Conservation (phyloP, 30 jellyfish, hydroid and myxozoan genomes). For the Cassiopea xamachana region DNA sequence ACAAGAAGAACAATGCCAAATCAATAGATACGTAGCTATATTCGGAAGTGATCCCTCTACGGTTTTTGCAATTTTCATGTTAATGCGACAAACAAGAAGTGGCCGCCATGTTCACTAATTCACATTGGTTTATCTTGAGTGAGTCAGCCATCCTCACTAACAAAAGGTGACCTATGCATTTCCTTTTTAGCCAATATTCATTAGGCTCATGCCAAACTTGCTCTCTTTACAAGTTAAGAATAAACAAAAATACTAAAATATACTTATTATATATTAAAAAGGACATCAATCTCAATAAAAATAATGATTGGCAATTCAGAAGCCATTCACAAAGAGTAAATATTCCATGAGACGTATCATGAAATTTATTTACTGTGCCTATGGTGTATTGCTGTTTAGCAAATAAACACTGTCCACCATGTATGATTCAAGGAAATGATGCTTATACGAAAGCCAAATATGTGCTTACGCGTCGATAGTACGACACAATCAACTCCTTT, state of each 20-base stretch:
- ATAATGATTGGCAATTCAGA: too few relatives aligned
- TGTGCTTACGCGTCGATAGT: too few relatives aligned
- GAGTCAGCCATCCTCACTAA: slow-evolving; percentile 25
- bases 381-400: not conserved
- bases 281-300: not conserved
- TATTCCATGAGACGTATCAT: not conserved
- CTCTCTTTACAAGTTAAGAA: not conserved
- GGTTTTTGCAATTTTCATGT: not conserved
- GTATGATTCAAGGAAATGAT: not conserved
- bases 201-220: not conserved
- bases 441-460: not conserved
- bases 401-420: not conserved
- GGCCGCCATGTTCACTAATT: slow-evolving; percentile 18
- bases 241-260: not conserved
- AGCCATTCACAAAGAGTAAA: too few relatives aligned
- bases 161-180: slow-evolving; percentile 26
- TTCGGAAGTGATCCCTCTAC: not conserved
- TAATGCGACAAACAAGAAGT: not conserved
- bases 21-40: too few relatives aligned
- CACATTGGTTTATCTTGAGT: slow-evolving; percentile 9
- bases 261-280: not conserved
- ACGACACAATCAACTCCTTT: too few relatives aligned
- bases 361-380: not conserved
- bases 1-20: too few relatives aligned
- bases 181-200: slow-evolving; percentile 13